phyloP scores from a whole-genome alignment of 92 coral and sea anemone species.

The Heliopora coerulea region DNA sequence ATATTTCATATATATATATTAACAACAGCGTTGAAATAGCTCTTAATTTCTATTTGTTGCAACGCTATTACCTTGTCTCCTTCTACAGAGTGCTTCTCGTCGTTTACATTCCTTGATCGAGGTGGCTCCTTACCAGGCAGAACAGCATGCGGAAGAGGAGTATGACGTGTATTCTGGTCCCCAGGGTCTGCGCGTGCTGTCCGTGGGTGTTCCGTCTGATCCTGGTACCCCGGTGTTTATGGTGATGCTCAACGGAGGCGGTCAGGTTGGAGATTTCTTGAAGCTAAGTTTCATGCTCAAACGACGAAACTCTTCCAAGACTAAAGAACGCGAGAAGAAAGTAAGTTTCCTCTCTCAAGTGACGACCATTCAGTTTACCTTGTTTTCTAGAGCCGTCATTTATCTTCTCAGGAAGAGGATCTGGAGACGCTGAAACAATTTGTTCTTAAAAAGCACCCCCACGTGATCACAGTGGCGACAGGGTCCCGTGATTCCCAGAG shows the following conservation, averaged over 20 bases:
- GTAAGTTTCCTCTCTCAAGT: slow-evolving; percentile 35
- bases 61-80: no score
- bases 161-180: slow-evolving; percentile 61
- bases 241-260: slow-evolving; percentile 94
- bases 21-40: no score
- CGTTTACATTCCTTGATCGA: slow-evolving; percentile 79
- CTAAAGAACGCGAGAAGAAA: slow-evolving; percentile 87
- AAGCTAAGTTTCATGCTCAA: slow-evolving; percentile 72
- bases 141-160: slow-evolving; percentile 82
- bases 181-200: slow-evolving; percentile 86
- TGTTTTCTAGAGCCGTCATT: not conserved
- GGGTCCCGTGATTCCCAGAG: slow-evolving; percentile 72
- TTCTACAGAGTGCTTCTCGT: slow-evolving; percentile 62
- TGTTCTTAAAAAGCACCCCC: slow-evolving; percentile 87
- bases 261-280: slow-evolving; percentile 86
- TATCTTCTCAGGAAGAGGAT: slow-evolving; percentile 67
- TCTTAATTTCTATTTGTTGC: no score
- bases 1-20: no score
- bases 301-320: slow-evolving; percentile 65
- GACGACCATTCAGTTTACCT: not conserved
- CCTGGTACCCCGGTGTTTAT: slow-evolving; percentile 76
- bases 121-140: slow-evolving; percentile 94
- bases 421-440: slow-evolving; percentile 82
- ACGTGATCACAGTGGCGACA: slow-evolving; percentile 85
- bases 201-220: slow-evolving; percentile 72